Conservation (phyloP, 2,888 invertebrate genomes). For the Pachydiplax longipennis region DNA sequence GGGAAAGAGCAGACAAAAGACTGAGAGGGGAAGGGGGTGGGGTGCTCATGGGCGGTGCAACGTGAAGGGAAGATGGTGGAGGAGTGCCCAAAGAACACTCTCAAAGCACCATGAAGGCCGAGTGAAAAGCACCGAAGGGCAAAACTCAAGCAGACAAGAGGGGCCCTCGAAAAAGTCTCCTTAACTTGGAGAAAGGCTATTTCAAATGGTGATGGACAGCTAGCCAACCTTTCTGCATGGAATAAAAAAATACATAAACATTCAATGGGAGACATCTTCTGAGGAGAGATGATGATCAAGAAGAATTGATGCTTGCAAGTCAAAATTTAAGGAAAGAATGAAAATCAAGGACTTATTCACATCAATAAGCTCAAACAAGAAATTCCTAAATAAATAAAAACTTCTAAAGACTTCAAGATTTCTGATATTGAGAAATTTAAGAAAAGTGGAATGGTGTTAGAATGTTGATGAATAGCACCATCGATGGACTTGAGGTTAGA, state of each 20-base stretch:
- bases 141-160: neutral
- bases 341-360: neutral
- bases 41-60: constrained; percentile 31
- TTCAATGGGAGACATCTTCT: neutral
- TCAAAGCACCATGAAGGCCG: constrained; percentile 13
- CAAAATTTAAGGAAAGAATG: neutral
- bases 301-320: neutral
- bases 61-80: neutral
- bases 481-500: too few relatives aligned
- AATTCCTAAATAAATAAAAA: neutral
- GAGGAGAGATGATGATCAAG: neutral
- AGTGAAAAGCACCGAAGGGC: constrained; percentile 1
- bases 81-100: neutral
- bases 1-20: constrained; percentile 23
- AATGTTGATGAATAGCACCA: too few relatives aligned
- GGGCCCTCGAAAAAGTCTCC: neutral
- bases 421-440: too few relatives aligned
- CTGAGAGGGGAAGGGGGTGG: constrained; percentile 47
- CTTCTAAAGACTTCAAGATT: too few relatives aligned
- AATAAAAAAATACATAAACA: neutral
- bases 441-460: too few relatives aligned
- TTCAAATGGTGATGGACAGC: constrained; percentile 17
- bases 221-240: neutral
- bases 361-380: neutral
- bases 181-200: neutral